A percentile compares a stretch with the other conserved stretches of the same genome.
Conservation (phyloP, 2,797 vertebrate genomes). For the Chrosomus eos region DNA sequence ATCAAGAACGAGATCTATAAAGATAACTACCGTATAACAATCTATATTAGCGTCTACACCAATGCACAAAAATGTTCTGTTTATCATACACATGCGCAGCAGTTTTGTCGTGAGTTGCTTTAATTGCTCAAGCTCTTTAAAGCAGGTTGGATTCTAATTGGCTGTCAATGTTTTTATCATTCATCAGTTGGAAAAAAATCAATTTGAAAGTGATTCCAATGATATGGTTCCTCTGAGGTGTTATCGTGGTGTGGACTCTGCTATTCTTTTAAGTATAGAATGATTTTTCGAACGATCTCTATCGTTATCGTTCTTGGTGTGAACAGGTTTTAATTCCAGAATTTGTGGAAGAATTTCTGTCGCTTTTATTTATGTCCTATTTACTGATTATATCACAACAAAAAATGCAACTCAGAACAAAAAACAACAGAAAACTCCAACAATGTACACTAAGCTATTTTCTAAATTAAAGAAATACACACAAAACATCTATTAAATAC, state of each 20-base stretch:
- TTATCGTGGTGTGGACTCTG: background rate
- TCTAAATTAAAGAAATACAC: background rate
- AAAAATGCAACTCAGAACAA: background rate
- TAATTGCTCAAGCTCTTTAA: background rate
- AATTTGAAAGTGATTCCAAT: background rate
- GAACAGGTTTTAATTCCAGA: background rate
- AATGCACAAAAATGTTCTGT: background rate
- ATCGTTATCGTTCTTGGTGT: background rate
- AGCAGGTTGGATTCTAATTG: background rate
- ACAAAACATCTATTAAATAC: slow-evolving; percentile 18
- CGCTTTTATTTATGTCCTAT: background rate
- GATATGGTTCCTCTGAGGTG: background rate
- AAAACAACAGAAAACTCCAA: background rate
- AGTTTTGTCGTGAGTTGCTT: background rate
- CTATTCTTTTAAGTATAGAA: background rate
- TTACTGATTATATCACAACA: background rate
- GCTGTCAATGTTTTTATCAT: background rate
- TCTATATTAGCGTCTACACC: background rate
- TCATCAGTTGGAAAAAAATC: background rate
- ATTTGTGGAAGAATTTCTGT: background rate
- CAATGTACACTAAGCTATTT: background rate
- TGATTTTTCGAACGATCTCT: background rate
- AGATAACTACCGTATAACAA: background rate
- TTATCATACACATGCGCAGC: background rate
- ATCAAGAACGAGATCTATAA: background rate